Evolutionary conservation across 2,888 invertebrate genomes (phyloP), one percentile per base, ranked within the genome.

Genomic region (Marasmarcha lunaedactyla): DNA sequence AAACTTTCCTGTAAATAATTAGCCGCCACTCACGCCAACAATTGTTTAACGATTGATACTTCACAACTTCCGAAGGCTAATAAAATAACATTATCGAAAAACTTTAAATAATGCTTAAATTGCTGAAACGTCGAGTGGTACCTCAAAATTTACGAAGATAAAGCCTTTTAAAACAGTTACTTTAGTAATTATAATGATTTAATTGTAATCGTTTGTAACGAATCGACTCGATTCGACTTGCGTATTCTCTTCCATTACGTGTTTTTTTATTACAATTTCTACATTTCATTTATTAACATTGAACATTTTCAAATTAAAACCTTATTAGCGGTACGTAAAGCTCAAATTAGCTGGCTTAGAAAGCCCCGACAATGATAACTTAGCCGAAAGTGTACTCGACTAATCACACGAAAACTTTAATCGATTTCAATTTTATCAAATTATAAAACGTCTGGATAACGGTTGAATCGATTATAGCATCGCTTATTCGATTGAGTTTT

Each of bases 191-290:
- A 20, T 20, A n/a, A 64, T 62, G 57, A 60, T 62, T 65, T 71
- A 65, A 73, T 71, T 70, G 63, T 65, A 71, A 73, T 20, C 65
- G 69, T 71, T 59, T 60, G 57, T 65, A 67, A 59, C 63, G 63
- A 66, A 64, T 64, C 57, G 59, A 64, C 57, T 57, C 60, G 61
- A 73, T 72, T 76, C 68, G 66, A 60, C 56, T 55, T 63, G 68
- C 63, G 57, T 76, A 68, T 72, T 76, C 69, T 68, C 63, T 66
- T 59, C 68, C 61, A 73, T 72, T 71, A 71, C 57, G 49, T 57
- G 30, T 30, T 30, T 9, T 30, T 20, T 20, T 20, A 20, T 20
- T 30, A 30, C 30, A 30, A 11, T 20, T 20, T 20, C 3, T 20
- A 20, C 20, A 20, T 20, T 20, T 20, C 20, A 7, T 20, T 7